Evolutionary conservation across 2,113 vertebrate species (phyloP).

Genomic region (Pao palembangensis): DNA sequence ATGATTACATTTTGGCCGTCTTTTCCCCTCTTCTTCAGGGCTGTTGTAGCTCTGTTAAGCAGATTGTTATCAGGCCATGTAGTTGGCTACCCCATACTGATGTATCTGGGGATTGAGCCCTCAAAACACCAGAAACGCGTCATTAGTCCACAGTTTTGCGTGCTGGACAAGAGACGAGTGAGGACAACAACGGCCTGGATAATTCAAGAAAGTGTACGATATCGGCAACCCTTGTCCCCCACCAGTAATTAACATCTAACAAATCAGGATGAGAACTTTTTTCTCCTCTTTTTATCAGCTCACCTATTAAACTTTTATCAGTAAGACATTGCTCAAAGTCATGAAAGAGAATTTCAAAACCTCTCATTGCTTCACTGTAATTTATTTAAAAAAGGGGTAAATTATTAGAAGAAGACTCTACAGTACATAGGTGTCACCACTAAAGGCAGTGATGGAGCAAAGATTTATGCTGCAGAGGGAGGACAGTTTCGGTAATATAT

Average conservation of each 20-base stretch:
- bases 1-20: slow-evolving; percentile 69
- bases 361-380: slow-evolving; percentile 58
- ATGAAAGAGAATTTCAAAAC: slow-evolving; percentile 77
- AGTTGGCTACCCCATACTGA: slow-evolving; percentile 50
- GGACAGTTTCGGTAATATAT: not conserved
- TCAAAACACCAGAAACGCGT: slow-evolving; percentile 62
- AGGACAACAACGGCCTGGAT: slow-evolving; percentile 36
- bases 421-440: slow-evolving; percentile 62
- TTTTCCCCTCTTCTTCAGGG: slow-evolving; percentile 51
- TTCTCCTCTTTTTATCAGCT: slow-evolving; percentile 45
- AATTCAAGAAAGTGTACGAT: slow-evolving; percentile 31
- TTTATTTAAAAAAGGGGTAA: slow-evolving; percentile 61
- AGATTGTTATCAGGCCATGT: slow-evolving; percentile 66
- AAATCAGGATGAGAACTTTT: slow-evolving; percentile 61
- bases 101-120: slow-evolving; percentile 54
- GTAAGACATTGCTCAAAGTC: slow-evolving; percentile 70
- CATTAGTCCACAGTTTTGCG: slow-evolving; percentile 61
- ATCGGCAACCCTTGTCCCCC: slow-evolving; percentile 47
- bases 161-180: slow-evolving; percentile 53
- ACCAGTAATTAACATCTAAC: slow-evolving; percentile 67
- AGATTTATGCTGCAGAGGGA: slow-evolving; percentile 1
- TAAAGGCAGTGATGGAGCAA: slow-evolving; percentile 19
- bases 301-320: slow-evolving; percentile 78
- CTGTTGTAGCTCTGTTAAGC: slow-evolving; percentile 63
- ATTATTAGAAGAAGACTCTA: slow-evolving; percentile 73